Evolutionary conservation across 2,888 invertebrate species (phyloP).

Genomic region (Ommatoiulus sabulosus): DNA sequence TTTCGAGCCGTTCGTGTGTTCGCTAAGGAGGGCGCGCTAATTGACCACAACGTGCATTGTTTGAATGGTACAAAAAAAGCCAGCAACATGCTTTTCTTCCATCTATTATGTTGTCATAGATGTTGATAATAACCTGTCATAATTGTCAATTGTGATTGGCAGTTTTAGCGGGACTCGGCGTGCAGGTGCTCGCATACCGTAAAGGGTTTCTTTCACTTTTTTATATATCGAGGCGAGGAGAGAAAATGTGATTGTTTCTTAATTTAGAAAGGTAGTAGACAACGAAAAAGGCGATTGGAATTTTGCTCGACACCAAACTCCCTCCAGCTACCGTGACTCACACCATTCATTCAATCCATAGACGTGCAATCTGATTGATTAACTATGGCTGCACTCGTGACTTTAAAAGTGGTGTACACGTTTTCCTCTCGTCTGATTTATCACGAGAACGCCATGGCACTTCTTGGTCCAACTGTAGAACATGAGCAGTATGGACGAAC

Average conservation of each 20-base stretch:
- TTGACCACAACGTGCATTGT: conserved; percentile 33
- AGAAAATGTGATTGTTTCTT: conserved; percentile 32
- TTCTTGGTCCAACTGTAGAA: too few species aligned
- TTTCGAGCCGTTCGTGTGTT: conserved; percentile 12
- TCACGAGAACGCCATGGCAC: too few species aligned
- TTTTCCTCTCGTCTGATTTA: not conserved
- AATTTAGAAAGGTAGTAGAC: conserved; percentile 17
- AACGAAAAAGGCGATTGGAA: conserved; percentile 27
- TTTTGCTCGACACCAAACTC: not conserved
- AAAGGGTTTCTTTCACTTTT: conserved; percentile 24
- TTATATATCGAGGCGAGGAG: not conserved
- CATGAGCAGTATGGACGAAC: too few species aligned
- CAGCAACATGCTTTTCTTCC: conserved; percentile 52
- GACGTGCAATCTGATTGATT: not conserved
- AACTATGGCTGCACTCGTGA: not conserved
- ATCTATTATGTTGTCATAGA: conserved; percentile 55
- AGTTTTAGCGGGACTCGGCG: conserved; percentile 20
- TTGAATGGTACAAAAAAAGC: not conserved
- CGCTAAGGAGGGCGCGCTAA: conserved; percentile 11
- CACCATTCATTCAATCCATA: not conserved
- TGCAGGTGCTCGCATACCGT: conserved; percentile 1
- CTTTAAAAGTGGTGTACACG: not conserved
- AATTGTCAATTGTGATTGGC: conserved; percentile 52
- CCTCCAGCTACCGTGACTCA: not conserved
- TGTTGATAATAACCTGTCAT: conserved; percentile 53